Evolutionary conservation across 2,888 invertebrate species (phyloP).

Genomic region (Eristalinus sepulchralis): DNA sequence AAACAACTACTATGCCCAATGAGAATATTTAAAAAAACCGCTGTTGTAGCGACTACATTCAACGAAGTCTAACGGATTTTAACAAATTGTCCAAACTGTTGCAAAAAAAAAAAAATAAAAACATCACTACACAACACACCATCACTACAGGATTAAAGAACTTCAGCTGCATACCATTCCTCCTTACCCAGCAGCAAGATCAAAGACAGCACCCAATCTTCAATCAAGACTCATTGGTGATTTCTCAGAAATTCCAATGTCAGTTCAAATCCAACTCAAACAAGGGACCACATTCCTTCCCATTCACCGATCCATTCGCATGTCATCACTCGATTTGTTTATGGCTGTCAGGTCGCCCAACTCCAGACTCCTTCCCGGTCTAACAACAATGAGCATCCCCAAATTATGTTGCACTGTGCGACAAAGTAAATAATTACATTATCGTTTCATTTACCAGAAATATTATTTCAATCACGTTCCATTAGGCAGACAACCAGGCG

Average conservation of each 20-base stretch:
- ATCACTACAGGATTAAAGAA: neutral
- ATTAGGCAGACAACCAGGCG: slow-evolving; percentile 47
- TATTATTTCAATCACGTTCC: slow-evolving; percentile 54
- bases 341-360: neutral
- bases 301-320: neutral
- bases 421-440: slow-evolving; percentile 33
- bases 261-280: neutral
- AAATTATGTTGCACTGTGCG: slow-evolving; percentile 23
- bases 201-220: neutral
- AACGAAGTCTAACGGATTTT: too few relatives aligned
- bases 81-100: too few relatives aligned
- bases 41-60: too few relatives aligned
- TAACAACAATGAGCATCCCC: neutral
- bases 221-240: neutral
- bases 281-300: neutral
- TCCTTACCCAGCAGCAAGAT: neutral
- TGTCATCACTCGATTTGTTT: neutral
- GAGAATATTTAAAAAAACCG: too few relatives aligned
- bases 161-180: neutral
- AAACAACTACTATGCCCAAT: too few relatives aligned
- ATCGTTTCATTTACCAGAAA: slow-evolving; percentile 33
- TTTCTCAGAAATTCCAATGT: neutral
- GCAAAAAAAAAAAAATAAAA: too few relatives aligned
- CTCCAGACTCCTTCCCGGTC: neutral
- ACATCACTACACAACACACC: too few relatives aligned